Evolutionary conservation across 1,140 invertebrate genomes (phyloP).

Genomic region (Gonioctena quinquepunctata): DNA sequence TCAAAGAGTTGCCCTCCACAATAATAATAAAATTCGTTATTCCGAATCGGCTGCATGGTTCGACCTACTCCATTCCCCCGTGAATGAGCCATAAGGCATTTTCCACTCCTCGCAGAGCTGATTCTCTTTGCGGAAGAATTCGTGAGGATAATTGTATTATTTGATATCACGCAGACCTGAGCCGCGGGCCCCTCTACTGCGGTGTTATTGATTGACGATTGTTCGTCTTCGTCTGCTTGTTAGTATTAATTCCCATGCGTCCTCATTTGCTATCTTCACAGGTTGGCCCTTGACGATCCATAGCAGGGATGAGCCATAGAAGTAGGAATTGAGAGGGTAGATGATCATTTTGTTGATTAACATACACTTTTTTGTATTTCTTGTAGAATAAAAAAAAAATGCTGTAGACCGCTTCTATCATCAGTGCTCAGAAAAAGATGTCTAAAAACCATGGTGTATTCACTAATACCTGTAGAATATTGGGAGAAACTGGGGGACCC

Average conservation of each 20-base stretch:
- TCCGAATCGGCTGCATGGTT: background rate
- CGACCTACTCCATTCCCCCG: background rate
- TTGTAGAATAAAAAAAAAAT: no score
- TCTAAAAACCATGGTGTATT: no score
- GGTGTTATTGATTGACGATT: constrained; percentile 40
- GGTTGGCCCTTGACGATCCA: constrained; percentile 18
- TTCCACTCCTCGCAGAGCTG: background rate
- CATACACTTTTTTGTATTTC: no score
- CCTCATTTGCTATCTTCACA: constrained; percentile 29
- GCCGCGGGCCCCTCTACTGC: constrained; percentile 14
- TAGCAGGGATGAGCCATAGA: background rate
- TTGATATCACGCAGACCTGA: constrained; percentile 11
- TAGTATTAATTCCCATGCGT: constrained; percentile 31
- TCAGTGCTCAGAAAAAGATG: no score
- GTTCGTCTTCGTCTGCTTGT: constrained; percentile 36
- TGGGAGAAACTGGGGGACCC: no score
- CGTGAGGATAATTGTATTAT: constrained; percentile 22
- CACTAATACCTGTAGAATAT: no score
- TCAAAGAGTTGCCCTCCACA: background rate
- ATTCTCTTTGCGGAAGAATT: background rate
- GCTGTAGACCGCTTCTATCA: no score
- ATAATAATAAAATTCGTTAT: background rate
- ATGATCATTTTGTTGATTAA: no score
- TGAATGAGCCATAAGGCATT: constrained; percentile 6
- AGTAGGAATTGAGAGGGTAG: background rate